Evolutionary conservation across 2,797 vertebrate genomes (phyloP).

Genomic region (Psittacula echo): DNA sequence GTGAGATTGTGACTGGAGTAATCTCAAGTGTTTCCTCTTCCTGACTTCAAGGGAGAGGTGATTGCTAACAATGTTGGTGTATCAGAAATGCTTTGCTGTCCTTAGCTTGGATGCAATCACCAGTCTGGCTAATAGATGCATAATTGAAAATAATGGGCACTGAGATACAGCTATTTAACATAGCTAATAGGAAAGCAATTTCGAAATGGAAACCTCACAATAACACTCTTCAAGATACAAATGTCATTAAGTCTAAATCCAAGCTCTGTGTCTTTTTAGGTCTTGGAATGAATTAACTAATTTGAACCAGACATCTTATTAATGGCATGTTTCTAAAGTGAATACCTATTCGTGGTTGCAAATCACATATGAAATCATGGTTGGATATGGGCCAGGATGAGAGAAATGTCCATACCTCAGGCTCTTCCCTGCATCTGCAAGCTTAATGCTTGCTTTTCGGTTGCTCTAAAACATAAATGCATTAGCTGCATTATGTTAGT

Average conservation of each 20-base stretch:
- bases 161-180: neutral
- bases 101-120: neutral
- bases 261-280: neutral
- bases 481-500: neutral
- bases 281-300: neutral
- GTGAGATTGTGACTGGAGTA: neutral
- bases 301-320: neutral
- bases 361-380: neutral
- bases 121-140: neutral
- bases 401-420: neutral
- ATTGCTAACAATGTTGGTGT: accelerated
- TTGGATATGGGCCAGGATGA: neutral
- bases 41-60: neutral
- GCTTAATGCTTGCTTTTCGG: neutral
- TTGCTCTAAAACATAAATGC: neutral
- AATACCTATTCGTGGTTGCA: neutral
- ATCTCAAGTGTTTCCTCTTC: neutral
- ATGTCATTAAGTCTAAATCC: neutral
- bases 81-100: neutral
- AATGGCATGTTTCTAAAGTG: neutral
- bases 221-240: neutral
- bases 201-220: neutral
- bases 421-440: neutral
- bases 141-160: neutral
- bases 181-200: neutral